Evolutionary conservation across 2,888 invertebrate species (phyloP).

Genomic region (Chrysolina americana): DNA sequence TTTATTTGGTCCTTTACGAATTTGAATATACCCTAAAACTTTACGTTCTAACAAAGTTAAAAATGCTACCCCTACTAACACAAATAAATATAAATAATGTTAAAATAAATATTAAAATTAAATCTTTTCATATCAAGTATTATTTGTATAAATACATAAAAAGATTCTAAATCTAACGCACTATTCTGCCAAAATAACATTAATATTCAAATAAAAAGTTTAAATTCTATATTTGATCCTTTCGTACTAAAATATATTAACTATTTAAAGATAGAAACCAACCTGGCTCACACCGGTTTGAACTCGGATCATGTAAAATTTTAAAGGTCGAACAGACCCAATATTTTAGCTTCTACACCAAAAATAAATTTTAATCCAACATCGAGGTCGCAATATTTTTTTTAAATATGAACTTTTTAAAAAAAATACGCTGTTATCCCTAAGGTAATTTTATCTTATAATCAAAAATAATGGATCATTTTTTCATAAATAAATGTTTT

Average conservation of each 20-base stretch:
- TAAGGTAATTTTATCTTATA: slow-evolving; percentile 83
- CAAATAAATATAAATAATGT: slow-evolving; percentile 47
- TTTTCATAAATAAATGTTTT: slow-evolving; percentile 68
- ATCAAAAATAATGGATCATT: slow-evolving; percentile 75
- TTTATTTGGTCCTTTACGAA: slow-evolving; percentile 83
- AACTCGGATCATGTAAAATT: slow-evolving; percentile 81
- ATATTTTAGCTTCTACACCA: slow-evolving; percentile 77
- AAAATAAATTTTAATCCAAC: slow-evolving; percentile 85
- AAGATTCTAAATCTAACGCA: slow-evolving; percentile 82
- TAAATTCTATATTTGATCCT: slow-evolving; percentile 78
- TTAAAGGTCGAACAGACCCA: slow-evolving; percentile 88
- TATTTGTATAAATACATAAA: slow-evolving; percentile 74
- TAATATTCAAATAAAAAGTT: slow-evolving; percentile 67
- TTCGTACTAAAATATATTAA: slow-evolving; percentile 82
- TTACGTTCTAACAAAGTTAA: slow-evolving; percentile 75
- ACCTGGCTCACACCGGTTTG: slow-evolving; percentile 89
- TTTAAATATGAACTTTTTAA: slow-evolving; percentile 83
- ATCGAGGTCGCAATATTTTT: slow-evolving; percentile 89
- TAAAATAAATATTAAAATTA: slow-evolving; percentile 58
- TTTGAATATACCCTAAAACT: slow-evolving; percentile 80
- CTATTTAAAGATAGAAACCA: slow-evolving; percentile 84
- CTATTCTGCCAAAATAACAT: slow-evolving; percentile 78
- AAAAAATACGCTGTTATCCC: slow-evolving; percentile 89
- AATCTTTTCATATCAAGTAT: slow-evolving; percentile 71
- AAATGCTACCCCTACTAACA: neutral